Percentiles rank a stretch among this genome's conserved stretches.
Conservation (phyloP, 2,888 invertebrate species). For the Tenodera sinensis region DNA sequence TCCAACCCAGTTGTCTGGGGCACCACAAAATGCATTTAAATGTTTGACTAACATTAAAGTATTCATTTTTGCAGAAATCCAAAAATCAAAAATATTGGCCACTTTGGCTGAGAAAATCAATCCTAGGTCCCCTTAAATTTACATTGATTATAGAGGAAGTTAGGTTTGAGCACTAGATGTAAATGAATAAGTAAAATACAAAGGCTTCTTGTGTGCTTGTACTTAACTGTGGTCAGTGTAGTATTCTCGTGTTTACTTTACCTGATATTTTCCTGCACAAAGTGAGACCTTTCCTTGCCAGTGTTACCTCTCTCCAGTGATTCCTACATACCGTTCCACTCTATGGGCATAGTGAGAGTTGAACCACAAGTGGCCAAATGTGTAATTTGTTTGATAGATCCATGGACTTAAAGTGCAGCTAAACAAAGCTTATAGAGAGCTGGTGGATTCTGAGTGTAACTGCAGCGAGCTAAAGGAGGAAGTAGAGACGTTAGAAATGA, state of each 20-base stretch:
- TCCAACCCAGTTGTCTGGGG: too few species aligned
- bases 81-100: too few species aligned
- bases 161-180: too few species aligned
- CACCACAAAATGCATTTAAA: too few species aligned
- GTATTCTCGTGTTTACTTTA: too few species aligned
- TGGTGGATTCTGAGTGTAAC: constrained; percentile 62
- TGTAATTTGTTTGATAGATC: constrained; percentile 39
- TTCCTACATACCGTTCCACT: background rate
- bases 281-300: too few species aligned
- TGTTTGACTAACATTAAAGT: too few species aligned
- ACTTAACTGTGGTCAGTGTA: too few species aligned
- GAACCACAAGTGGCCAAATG: background rate
- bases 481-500: constrained; percentile 48
- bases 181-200: background rate
- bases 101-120: too few species aligned
- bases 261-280: background rate
- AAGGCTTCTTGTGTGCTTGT: too few species aligned
- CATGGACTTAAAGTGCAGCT: constrained; percentile 53
- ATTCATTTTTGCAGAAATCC: too few species aligned
- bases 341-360: background rate
- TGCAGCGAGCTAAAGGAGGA: constrained; percentile 66
- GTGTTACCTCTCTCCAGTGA: background rate
- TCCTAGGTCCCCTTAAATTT: too few species aligned
- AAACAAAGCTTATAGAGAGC: constrained; percentile 47
- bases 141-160: background rate